Conservation (phyloP, 92 coral and sea anemone species). For the Siderastrea siderea region DNA sequence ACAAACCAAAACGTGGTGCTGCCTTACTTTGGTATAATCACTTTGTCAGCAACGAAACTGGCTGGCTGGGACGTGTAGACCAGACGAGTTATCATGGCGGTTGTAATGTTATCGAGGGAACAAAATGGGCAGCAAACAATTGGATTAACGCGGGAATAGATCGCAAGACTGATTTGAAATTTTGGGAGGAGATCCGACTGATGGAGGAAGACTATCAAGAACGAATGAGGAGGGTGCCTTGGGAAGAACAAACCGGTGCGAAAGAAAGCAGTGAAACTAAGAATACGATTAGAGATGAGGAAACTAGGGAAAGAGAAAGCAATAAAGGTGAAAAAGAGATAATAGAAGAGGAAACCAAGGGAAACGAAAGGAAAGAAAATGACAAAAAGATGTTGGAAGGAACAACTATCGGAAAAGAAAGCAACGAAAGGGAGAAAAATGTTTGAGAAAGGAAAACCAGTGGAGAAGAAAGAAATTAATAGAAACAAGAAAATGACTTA, state of each 20-base stretch:
- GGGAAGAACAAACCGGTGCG: conserved; percentile 26
- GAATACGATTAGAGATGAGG: neutral
- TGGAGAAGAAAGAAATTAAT: too few species aligned
- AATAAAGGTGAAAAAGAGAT: neutral
- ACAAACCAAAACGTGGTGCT: conserved; percentile 91
- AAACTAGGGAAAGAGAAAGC: neutral
- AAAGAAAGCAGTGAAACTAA: neutral
- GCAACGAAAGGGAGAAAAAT: neutral
- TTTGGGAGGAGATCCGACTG: conserved; percentile 63
- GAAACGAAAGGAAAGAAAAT: neutral
- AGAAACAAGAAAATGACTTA: too few species aligned
- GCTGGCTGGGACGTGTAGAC: conserved; percentile 91
- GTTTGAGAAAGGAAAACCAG: too few species aligned
- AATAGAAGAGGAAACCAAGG: neutral
- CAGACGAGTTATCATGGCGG: conserved; percentile 92
- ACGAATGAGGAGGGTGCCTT: conserved; percentile 17
- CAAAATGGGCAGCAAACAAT: conserved; percentile 98
- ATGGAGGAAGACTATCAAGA: conserved; percentile 44
- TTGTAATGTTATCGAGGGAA: conserved; percentile 96
- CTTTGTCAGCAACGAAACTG: conserved; percentile 81
- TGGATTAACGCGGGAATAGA: conserved; percentile 90
- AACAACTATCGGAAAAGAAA: neutral
- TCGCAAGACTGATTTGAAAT: conserved; percentile 66
- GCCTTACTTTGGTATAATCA: conserved; percentile 98
- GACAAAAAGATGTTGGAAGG: neutral